Percentiles rank a stretch among this genome's conserved stretches.
Evolutionary conservation across 1,140 invertebrate genomes (phyloP).

Genomic region (Heliconius eleuchia): DNA sequence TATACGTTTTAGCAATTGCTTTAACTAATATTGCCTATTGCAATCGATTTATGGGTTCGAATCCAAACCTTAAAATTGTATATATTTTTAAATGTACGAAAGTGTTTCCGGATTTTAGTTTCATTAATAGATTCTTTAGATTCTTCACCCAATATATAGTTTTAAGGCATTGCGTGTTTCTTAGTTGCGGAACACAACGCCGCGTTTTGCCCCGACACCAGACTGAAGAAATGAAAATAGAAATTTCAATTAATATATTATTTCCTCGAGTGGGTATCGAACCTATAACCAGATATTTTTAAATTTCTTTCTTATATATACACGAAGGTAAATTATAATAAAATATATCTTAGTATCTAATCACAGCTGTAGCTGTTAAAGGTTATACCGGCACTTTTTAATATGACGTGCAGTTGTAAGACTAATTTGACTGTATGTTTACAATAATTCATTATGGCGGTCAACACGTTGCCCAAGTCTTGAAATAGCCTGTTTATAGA

Average conservation of each 20-base stretch:
- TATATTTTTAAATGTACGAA: neutral
- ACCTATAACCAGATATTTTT: no score
- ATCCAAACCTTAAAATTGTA: neutral
- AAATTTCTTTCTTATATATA: no score
- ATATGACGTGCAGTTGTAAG: slow-evolving; percentile 3
- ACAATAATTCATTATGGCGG: slow-evolving; percentile 1
- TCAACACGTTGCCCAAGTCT: slow-evolving; percentile 11
- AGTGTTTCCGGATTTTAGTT: neutral
- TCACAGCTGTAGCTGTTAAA: neutral
- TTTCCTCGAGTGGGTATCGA: no score
- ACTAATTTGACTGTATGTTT: slow-evolving; percentile 13
- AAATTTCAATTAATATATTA: no score
- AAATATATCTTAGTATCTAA: neutral
- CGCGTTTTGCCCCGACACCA: no score
- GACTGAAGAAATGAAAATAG: no score
- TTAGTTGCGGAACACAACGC: no score
- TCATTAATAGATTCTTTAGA: no score
- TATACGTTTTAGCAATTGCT: neutral
- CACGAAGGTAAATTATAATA: no score
- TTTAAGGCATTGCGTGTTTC: no score
- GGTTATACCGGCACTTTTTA: slow-evolving; percentile 8
- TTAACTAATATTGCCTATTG: slow-evolving; percentile 7
- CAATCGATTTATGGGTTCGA: neutral
- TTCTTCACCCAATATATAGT: no score
- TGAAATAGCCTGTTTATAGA: slow-evolving; percentile 7